Percentiles rank a stretch among this genome's conserved stretches.
Conservation (phyloP, 2,797 vertebrate species). For the Parotocinclus haroldoi region DNA sequence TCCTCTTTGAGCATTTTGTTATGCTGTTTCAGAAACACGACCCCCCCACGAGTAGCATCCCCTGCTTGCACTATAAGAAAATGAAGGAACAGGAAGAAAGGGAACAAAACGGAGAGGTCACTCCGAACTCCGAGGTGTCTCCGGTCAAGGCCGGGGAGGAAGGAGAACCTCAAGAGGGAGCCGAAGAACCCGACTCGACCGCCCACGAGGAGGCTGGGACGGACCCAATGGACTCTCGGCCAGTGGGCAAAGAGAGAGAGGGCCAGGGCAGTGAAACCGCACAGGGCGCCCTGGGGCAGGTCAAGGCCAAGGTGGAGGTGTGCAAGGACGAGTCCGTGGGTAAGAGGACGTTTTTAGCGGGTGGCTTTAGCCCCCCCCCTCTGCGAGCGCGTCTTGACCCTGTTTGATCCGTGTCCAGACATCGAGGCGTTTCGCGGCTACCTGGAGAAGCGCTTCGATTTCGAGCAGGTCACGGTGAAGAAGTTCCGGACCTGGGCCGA, state of each 20-base stretch:
- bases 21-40: constrained; percentile 87
- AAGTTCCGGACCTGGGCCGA: constrained; percentile 98
- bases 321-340: constrained; percentile 98
- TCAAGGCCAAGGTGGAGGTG: constrained; percentile 97
- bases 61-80: constrained; percentile 96
- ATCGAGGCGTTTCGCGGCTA: constrained; percentile 91
- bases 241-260: constrained; percentile 70
- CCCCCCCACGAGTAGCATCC: constrained; percentile 95
- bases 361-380: neutral
- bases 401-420: constrained; percentile 67
- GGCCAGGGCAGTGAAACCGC: constrained; percentile 68
- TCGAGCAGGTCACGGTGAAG: constrained; percentile 97
- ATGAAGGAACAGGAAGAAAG: constrained; percentile 93
- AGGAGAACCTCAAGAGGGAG: constrained; percentile 51
- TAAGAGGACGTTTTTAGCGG: constrained; percentile 58
- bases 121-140: constrained; percentile 67
- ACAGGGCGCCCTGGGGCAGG: constrained; percentile 90
- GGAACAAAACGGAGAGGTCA: constrained; percentile 83
- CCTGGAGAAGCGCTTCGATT: constrained; percentile 94
- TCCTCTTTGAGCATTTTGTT: too few relatives aligned
- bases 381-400: neutral
- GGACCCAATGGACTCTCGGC: constrained; percentile 41
- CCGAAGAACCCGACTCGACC: constrained; percentile 67
- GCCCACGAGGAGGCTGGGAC: constrained; percentile 70
- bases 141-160: constrained; percentile 68